Evolutionary conservation across 2,888 invertebrate genomes (phyloP).

Genomic region (Mythimna lalbum): DNA sequence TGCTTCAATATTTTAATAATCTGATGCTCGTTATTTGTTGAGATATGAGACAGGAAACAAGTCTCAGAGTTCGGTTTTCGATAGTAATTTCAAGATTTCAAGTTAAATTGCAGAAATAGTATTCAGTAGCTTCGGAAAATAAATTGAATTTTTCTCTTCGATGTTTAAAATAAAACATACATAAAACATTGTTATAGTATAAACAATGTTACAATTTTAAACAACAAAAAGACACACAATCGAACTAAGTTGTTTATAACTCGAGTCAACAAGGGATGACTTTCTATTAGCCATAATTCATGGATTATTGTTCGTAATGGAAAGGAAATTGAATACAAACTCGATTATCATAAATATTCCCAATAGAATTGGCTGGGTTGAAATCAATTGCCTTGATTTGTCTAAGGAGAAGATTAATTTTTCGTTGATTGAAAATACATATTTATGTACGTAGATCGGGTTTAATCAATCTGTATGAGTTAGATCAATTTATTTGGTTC

Average conservation of each 20-base stretch:
- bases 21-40: slow-evolving; percentile 10
- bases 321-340: slow-evolving; percentile 83
- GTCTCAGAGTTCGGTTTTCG: slow-evolving; percentile 6
- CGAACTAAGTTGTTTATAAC: slow-evolving; percentile 53
- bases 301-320: slow-evolving; percentile 73
- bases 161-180: slow-evolving; percentile 2
- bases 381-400: slow-evolving; percentile 73
- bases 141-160: slow-evolving; percentile 7
- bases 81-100: slow-evolving; percentile 20
- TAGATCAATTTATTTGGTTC: slow-evolving; percentile 10
- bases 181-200: not conserved
- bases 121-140: slow-evolving; percentile 16
- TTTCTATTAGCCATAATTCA: slow-evolving; percentile 76
- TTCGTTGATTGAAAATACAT: slow-evolving; percentile 45
- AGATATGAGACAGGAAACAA: slow-evolving; percentile 10
- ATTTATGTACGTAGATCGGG: slow-evolving; percentile 12
- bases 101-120: slow-evolving; percentile 19
- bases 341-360: slow-evolving; percentile 80
- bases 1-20: slow-evolving; percentile 27
- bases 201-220: slow-evolving; percentile 4
- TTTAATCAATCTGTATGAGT: slow-evolving; percentile 19
- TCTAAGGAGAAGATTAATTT: slow-evolving; percentile 65
- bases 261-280: slow-evolving; percentile 66
- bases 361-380: slow-evolving; percentile 67
- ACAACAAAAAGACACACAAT: slow-evolving; percentile 41